These are phyloP conservation scores for Troides oblongomaculatus DNA, from an alignment of 2,888 invertebrate genomes.

Conservation along the genomic window DNA sequence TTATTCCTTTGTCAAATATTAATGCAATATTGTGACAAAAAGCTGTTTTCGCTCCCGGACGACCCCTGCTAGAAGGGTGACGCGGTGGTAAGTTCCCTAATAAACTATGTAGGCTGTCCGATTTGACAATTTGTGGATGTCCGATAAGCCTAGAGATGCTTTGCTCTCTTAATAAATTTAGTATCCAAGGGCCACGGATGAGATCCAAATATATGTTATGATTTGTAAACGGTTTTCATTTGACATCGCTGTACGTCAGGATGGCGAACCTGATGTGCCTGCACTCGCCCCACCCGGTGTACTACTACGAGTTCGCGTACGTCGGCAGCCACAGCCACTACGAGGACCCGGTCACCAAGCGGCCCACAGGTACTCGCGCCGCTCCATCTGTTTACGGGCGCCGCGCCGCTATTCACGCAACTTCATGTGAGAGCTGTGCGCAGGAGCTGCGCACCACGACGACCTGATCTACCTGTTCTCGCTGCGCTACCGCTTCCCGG, in stretches of 20 bases:
- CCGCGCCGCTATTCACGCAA: background rate
- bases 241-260: conserved; percentile 35
- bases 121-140: no score
- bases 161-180: no score
- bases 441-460: conserved; percentile 47
- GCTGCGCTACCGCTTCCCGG: conserved; percentile 58
- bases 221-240: background rate
- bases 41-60: no score
- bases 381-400: background rate
- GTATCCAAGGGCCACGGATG: no score
- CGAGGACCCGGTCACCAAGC: conserved; percentile 48
- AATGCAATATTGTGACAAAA: no score
- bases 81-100: no score
- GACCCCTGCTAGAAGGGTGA: no score
- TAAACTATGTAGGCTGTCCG: no score
- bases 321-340: conserved; percentile 57
- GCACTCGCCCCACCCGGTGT: conserved; percentile 48
- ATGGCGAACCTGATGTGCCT: conserved; percentile 53
- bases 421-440: background rate
- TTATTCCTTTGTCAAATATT: no score
- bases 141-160: no score
- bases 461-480: conserved; percentile 76
- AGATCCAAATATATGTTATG: no score
- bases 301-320: conserved; percentile 58
- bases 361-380: conserved; percentile 44